Evolutionary conservation across 2,113 vertebrate species (phyloP), one percentile per base, ranked within the genome.

Genomic region (Scytalopus superciliaris): DNA sequence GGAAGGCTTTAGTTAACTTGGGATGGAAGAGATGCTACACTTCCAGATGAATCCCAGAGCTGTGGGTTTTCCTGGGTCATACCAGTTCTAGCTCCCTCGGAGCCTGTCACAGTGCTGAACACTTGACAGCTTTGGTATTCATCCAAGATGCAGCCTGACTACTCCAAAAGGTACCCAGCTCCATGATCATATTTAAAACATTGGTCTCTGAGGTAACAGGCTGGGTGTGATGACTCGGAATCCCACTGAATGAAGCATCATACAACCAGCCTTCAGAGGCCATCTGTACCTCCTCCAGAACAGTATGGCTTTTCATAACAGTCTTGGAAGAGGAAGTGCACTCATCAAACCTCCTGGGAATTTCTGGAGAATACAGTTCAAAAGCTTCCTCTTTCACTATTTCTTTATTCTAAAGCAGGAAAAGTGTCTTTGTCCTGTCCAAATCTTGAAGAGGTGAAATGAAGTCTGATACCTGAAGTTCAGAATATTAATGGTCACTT

Each of bases 241-340:
- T 93, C 56, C 73, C 73, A 67, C 69, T 87, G 73, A 84, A 84
- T 84, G 62, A 84, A 74, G 77, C 49, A 35, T 72, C 84, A 55
- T 42, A 40, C 52, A 81, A 7, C 35, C 56, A 75, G 68, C 56
- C 77, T 89, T 84, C 84, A 82, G 81, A 87, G 49, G 45, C 91
- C 87, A 94, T 93, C 89, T 95, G 81, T 84, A 87, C 69, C 87
- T 87, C 77, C 77, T 93, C 69, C 81, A 93, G 81, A 89, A 60
- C 39, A 28, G 74, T 59, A 22, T 33, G 60, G 66, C 60, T 93
- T 87, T 78, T 89, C 49, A 14, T 70, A 72, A 47, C 45, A 75
- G 60, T 19, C 69, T 60, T 52, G 56, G 63, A 78, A 89, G 63
- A 72, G 86, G 78, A 92, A 67, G 31, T 22, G 44, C 24, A 40